Conservation (phyloP, 2,888 invertebrate species). For the Cephonodes hylas region DNA sequence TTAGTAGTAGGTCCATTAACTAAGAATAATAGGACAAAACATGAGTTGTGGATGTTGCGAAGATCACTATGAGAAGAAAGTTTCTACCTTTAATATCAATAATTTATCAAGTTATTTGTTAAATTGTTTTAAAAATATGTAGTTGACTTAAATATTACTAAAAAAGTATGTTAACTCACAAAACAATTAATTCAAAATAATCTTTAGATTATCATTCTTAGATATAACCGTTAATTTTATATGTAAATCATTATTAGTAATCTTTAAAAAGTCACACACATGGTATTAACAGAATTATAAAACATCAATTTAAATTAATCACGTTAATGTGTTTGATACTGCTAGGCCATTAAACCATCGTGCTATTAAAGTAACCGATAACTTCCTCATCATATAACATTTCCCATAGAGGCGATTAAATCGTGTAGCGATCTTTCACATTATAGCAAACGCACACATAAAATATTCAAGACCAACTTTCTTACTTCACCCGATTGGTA, state of each 20-base stretch:
- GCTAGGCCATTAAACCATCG: neutral
- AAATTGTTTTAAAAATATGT: too few relatives aligned
- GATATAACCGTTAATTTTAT: too few relatives aligned
- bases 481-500: neutral
- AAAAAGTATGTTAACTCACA: too few relatives aligned
- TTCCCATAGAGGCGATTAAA: conserved; percentile 12
- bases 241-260: neutral
- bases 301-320: conserved; percentile 6
- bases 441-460: neutral
- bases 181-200: neutral
- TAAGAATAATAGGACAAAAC: too few relatives aligned
- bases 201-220: too few relatives aligned
- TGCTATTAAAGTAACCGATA: conserved; percentile 8
- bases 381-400: conserved; percentile 6
- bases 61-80: too few relatives aligned
- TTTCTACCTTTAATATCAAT: too few relatives aligned
- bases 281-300: neutral
- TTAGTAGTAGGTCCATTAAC: neutral
- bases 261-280: neutral
- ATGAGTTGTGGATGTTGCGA: too few relatives aligned
- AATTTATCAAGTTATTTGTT: too few relatives aligned
- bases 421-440: neutral
- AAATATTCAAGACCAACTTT: neutral
- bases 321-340: neutral
- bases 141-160: too few relatives aligned